A percentile compares a stretch with the other conserved stretches of the same genome.
Conservation (phyloP, 2,797 vertebrate species). For the Furcifer pardalis region DNA sequence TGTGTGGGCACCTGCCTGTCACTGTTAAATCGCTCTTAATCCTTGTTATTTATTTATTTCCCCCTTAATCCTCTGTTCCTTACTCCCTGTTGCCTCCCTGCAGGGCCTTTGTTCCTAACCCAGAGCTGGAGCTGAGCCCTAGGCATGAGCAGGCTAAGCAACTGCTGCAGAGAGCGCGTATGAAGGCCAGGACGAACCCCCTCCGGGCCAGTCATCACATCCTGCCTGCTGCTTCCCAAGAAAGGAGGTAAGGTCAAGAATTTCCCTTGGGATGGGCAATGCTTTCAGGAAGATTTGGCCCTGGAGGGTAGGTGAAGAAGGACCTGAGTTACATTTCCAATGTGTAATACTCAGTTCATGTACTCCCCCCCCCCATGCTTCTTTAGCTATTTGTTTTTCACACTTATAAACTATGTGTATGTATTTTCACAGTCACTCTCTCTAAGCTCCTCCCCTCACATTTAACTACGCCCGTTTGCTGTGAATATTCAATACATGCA, state of each 20-base stretch:
- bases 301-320: background rate
- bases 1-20: conserved; percentile 49
- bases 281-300: background rate
- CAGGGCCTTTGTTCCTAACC: conserved; percentile 79
- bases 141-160: conserved; percentile 91
- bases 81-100: conserved; percentile 57
- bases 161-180: conserved; percentile 81
- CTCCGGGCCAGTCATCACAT: conserved; percentile 91
- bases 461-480: background rate
- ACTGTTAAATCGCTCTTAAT: conserved; percentile 80
- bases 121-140: conserved; percentile 83
- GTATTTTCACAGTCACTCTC: background rate
- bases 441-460: background rate
- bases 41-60: conserved; percentile 76
- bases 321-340: background rate
- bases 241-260: conserved; percentile 67
- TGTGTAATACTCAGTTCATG: background rate
- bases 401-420: background rate
- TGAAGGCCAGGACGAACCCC: conserved; percentile 89
- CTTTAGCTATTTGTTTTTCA: background rate
- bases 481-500: background rate
- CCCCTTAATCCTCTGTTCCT: conserved; percentile 77
- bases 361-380: background rate
- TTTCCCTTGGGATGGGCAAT: background rate
- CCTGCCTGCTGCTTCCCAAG: conserved; percentile 61